phyloP scores from a whole-genome alignment of 2,888 invertebrate genomes.

The Taphrorychus bicolor region DNA sequence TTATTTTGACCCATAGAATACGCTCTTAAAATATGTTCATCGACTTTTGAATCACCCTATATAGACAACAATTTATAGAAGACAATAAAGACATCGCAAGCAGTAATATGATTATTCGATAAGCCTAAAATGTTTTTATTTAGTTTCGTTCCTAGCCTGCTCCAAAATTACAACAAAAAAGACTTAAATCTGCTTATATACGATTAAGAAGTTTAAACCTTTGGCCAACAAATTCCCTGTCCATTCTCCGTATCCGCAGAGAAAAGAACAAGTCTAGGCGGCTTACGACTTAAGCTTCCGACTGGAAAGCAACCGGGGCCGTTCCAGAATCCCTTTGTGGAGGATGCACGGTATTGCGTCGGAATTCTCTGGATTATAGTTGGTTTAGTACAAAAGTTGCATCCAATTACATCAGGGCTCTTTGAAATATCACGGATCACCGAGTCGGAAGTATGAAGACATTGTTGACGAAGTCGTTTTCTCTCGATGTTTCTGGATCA shows the following conservation, averaged over 20 bases:
- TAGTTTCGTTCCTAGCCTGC: too few species aligned
- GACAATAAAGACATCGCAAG: too few species aligned
- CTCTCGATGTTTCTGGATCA: neutral
- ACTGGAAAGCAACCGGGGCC: conserved; percentile 14
- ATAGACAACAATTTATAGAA: too few species aligned
- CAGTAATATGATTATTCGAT: too few species aligned
- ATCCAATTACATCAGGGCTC: conserved; percentile 26
- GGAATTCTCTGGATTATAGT: conserved; percentile 26
- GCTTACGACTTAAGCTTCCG: conserved; percentile 14
- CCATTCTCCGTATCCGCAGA: conserved; percentile 1
- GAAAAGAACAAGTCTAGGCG: conserved; percentile 7
- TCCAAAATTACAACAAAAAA: too few species aligned
- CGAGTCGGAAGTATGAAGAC: conserved; percentile 17
- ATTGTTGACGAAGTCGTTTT: conserved; percentile 15
- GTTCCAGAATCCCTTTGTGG: conserved; percentile 21
- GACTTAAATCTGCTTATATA: neutral
- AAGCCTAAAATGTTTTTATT: too few species aligned
- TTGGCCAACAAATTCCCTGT: neutral
- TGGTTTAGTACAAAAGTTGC: conserved; percentile 26
- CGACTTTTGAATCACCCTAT: too few species aligned
- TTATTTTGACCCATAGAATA: too few species aligned
- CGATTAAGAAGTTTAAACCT: too few species aligned
- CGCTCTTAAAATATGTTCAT: too few species aligned
- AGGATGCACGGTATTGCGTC: conserved; percentile 23
- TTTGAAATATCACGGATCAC: conserved; percentile 20